Conservation (phyloP, 2,888 invertebrate genomes). For the Leptopilina myrica region DNA sequence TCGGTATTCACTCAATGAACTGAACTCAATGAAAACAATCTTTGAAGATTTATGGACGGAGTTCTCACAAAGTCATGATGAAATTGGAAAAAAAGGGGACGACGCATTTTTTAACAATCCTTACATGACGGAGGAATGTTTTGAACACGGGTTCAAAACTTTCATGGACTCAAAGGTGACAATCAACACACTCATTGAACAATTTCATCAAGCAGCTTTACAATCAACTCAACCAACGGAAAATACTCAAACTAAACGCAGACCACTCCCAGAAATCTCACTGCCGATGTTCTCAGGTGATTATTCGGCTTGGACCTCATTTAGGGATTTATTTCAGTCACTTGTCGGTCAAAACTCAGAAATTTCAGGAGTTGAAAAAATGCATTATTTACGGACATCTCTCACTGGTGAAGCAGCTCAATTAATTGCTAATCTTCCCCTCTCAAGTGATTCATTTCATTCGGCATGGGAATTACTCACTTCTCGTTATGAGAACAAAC, state of each 20-base stretch:
- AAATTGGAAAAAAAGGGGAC: background rate
- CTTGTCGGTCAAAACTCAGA: background rate
- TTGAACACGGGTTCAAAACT: background rate
- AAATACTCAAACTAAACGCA: background rate
- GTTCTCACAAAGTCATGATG: background rate
- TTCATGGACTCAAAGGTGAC: background rate
- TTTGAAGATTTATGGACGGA: background rate
- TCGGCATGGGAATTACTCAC: background rate
- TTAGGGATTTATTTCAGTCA: background rate
- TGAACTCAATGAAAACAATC: background rate
- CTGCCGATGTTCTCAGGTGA: background rate
- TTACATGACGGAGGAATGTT: background rate
- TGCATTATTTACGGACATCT: background rate
- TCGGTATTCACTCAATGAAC: background rate
- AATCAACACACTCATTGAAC: background rate
- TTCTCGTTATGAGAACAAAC: background rate
- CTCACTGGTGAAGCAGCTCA: background rate
- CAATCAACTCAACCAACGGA: background rate
- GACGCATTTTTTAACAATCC: background rate
- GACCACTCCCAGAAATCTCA: background rate
- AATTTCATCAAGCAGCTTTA: background rate
- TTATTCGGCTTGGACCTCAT: slow-evolving; percentile 2
- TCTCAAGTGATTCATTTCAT: background rate
- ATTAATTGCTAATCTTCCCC: background rate
- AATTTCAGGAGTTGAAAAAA: background rate